These are phyloP conservation scores for Salticus scenicus DNA, from an alignment of 2,888 invertebrate genomes.

Conservation along the genomic window DNA sequence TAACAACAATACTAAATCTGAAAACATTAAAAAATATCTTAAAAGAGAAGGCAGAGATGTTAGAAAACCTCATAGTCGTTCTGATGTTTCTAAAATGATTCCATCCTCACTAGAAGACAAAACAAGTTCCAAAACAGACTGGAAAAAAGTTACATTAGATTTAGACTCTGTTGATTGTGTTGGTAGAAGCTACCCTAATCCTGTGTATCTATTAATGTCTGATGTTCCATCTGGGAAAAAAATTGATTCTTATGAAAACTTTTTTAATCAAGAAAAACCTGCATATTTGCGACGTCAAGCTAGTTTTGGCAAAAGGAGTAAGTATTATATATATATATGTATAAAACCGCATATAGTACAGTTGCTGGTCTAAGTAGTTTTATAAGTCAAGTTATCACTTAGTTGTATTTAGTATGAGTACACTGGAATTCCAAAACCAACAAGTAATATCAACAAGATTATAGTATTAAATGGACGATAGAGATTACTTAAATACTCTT, in stretches of 20 bases:
- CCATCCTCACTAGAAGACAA: slow-evolving; percentile 48
- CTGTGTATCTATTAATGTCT: slow-evolving; percentile 69
- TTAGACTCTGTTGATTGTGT: slow-evolving; percentile 32
- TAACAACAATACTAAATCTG: not conserved
- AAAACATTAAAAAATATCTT: slow-evolving; percentile 32
- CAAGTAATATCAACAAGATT: no score
- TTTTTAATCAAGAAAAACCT: slow-evolving; percentile 41
- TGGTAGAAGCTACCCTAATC: slow-evolving; percentile 52
- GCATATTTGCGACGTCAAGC: slow-evolving; percentile 35
- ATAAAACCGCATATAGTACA: no score
- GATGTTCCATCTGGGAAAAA: slow-evolving; percentile 66
- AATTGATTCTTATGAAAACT: slow-evolving; percentile 54
- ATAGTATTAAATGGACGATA: no score
- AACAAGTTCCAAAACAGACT: slow-evolving; percentile 31
- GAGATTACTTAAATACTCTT: no score
- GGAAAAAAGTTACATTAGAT: slow-evolving; percentile 42
- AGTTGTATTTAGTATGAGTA: no score
- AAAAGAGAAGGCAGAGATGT: slow-evolving; percentile 43
- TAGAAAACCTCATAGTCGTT: slow-evolving; percentile 66
- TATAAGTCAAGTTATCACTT: no score
- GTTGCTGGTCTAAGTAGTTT: no score
- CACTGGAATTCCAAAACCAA: no score
- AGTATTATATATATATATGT: not conserved
- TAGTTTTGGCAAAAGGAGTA: slow-evolving; percentile 64
- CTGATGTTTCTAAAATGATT: slow-evolving; percentile 70